Conservation (phyloP, 1,140 invertebrate species). For the Globodera ellingtonae region DNA sequence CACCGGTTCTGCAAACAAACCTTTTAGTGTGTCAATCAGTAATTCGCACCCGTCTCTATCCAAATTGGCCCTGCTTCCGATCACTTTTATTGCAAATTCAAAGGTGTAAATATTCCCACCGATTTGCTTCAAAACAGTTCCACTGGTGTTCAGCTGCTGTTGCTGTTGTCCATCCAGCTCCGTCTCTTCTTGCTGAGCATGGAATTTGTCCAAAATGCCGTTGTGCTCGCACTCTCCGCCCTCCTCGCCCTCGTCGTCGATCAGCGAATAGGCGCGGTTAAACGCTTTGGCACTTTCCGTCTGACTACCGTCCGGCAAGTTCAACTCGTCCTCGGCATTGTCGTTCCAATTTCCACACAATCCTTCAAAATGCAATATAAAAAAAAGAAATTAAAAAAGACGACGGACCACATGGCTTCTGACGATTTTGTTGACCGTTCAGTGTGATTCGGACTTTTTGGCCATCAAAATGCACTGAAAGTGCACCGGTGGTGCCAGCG, state of each 20-base stretch:
- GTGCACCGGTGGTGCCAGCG: constrained; percentile 18
- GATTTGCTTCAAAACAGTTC: neutral
- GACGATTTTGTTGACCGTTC: constrained; percentile 29
- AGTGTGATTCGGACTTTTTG: constrained; percentile 35
- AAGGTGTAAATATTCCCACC: neutral
- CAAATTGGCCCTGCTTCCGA: too few species aligned
- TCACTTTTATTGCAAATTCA: neutral
- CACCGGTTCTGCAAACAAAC: constrained; percentile 15
- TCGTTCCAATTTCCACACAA: constrained; percentile 46
- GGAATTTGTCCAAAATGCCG: constrained; percentile 7
- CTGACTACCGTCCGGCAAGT: constrained; percentile 32
- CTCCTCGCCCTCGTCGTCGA: constrained; percentile 15
- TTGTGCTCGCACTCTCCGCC: constrained; percentile 14
- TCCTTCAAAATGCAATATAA: neutral
- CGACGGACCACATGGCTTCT: constrained; percentile 41
- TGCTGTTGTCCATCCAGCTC: neutral
- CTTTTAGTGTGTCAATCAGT: too few species aligned
- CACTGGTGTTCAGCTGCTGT: neutral
- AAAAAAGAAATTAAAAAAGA: neutral
- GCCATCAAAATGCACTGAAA: constrained; percentile 44
- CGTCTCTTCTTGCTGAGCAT: constrained; percentile 12
- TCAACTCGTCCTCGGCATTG: constrained; percentile 43
- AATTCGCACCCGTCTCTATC: too few species aligned
- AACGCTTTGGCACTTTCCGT: constrained; percentile 11
- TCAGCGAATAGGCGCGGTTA: constrained; percentile 39